A percentile compares a stretch with the other conserved stretches of the same genome.
Evolutionary conservation across 2,797 vertebrate species (phyloP).

Genomic region (Parotocinclus haroldoi): DNA sequence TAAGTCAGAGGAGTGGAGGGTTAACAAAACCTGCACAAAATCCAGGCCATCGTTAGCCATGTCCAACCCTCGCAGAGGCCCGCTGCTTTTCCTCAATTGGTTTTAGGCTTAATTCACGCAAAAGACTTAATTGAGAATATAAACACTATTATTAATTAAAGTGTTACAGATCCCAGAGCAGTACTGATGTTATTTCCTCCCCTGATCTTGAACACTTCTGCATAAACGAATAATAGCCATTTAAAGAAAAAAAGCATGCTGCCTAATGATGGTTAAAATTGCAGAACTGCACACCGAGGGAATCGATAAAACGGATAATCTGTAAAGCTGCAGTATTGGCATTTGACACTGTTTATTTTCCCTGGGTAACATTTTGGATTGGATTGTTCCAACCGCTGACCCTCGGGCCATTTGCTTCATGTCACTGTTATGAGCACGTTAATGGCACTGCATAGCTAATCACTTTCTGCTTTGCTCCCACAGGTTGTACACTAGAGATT

Average conservation of each 20-base stretch:
- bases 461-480: not conserved
- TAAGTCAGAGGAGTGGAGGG: not conserved
- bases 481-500: not conserved
- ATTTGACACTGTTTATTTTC: slow-evolving; percentile 6
- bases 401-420: slow-evolving; percentile 26
- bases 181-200: not conserved
- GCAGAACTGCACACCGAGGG: not conserved
- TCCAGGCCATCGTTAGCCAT: not conserved
- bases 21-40: not conserved
- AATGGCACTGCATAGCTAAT: slow-evolving; percentile 16
- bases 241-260: slow-evolving; percentile 3
- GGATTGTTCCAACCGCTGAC: slow-evolving; percentile 22
- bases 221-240: slow-evolving; percentile 1
- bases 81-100: no score
- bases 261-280: slow-evolving; percentile 16
- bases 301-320: slow-evolving; percentile 4
- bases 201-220: not conserved
- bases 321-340: slow-evolving; percentile 13
- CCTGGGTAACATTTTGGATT: slow-evolving; percentile 18
- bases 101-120: no score
- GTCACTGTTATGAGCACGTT: slow-evolving; percentile 11
- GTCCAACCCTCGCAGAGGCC: no score
- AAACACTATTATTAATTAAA: not conserved
- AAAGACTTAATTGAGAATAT: slow-evolving; percentile 2
- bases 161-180: not conserved